phyloP scores from a whole-genome alignment of 2,797 vertebrate species.

The Pipistrellus pygmaeus region DNA sequence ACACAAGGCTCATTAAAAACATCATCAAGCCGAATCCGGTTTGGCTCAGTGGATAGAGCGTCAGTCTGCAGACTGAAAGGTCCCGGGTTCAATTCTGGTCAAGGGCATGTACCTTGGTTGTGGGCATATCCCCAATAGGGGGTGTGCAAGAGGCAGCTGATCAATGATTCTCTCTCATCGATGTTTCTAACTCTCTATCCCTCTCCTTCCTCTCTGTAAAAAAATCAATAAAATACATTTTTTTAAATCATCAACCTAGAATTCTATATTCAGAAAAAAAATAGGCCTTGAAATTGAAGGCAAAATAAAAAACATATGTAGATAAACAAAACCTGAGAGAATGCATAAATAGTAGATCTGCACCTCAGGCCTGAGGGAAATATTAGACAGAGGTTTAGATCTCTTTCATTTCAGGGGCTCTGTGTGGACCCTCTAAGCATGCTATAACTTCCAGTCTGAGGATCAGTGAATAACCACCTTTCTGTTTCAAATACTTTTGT shows the following conservation, averaged over 20 bases:
- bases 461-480: not conserved
- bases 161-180: too few relatives aligned
- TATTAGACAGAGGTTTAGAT: not conserved
- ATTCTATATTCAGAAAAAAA: not conserved
- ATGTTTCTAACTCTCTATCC: too few relatives aligned
- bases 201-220: too few relatives aligned
- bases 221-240: too few relatives aligned
- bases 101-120: too few relatives aligned
- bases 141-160: too few relatives aligned
- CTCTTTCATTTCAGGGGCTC: not conserved
- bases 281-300: not conserved
- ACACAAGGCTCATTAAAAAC: not conserved
- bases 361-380: conserved; percentile 7
- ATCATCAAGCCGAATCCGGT: too few relatives aligned
- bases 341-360: not conserved
- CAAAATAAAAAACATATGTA: not conserved
- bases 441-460: not conserved
- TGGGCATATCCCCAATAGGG: too few relatives aligned
- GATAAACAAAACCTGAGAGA: not conserved
- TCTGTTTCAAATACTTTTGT: not conserved
- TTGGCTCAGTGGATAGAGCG: too few relatives aligned
- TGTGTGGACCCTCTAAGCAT: not conserved
- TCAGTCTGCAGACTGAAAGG: too few relatives aligned
- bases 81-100: too few relatives aligned
- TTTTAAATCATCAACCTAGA: not conserved